Base-by-base conservation (phyloP, 2,797 vertebrate species). In the Chaenodraco wilsoni region DNA sequence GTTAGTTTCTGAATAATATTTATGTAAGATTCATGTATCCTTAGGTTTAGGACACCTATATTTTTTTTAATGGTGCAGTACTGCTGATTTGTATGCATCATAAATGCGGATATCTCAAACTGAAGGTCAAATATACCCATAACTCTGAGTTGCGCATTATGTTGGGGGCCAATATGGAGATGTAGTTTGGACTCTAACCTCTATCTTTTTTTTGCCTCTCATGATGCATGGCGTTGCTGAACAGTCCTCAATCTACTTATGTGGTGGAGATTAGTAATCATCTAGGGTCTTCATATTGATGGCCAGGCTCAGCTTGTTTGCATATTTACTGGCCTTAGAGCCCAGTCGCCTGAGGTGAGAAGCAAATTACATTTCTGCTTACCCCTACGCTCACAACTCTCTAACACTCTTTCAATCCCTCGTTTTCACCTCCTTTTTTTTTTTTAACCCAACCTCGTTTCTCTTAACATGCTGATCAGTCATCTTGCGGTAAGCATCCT, bases 281-380 rank as follows among this genome's bases (percentile, higher is more conserved):
- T 92, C 88, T 84, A 83, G 89, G 89, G 91, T 93, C 88, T 94
- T 92, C 92, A 93, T 93, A 94, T 93, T 94, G 93, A 95, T 94
- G 93, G 86, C 91, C 86, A 88, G 86, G 87, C 92, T 91, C 88
- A 90, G 88, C 92, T 92, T 93, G 90, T 93, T 92, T 94, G 93
- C 94, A 94, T 94, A 95, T 94, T 95, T 94, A 92, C 93, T 93
- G 91, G 89, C 89, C 91, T 93, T 87, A 76, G 90, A 92, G 92
- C 92, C 91, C 89, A 92, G 90, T 93, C 91, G 91, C 93, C 92
- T 91, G 93, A 95, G 94, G 93, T 94, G 92, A 93, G 92, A 92
- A 93, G 93, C 92, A 95, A 94, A 94, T 95, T 94, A 93, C 91
- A 94, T 95, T 93, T 92, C 90, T 92, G 88, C 89, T 91, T 91